Base-by-base conservation (phyloP, 2,113 vertebrate species). In the Propithecus coquereli region DNA sequence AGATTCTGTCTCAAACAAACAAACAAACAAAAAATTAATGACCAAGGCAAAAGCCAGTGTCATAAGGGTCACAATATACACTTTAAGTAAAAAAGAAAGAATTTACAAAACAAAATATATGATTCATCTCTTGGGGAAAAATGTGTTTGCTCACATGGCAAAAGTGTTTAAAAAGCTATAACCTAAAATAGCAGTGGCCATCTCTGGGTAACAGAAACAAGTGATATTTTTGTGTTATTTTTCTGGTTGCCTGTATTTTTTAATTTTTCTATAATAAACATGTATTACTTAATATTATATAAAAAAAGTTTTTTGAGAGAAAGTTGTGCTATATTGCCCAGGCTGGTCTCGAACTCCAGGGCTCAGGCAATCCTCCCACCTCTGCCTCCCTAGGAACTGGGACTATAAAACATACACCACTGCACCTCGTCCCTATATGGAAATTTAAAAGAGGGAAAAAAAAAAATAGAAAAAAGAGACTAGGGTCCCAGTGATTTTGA, bases 241-340 rank as follows among this genome's bases (percentile, higher is more conserved):
- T 96, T 70, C 63, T 80, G 34, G 27, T 32, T 74, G 61, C 34
- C 50, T 85, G 2, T 40, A 76, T 43, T 94, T 83, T 90, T 52
- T 70, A 90, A 68, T 45, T 74, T 94, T 85, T 70, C 73, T 88
- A 96, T 27, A 82, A 30, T 66, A 91, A 88, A 32, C 7, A 66
- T 22, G 8, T 25, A 86, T 63, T 79, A 93, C 3, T 61, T 61
- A 61, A 23, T 25, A 61, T 61, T 10, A 61, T 1, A 61, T 27
- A 61, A 61, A 57, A 54, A 54, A 54, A 20, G 5, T 61, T 61
- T 61, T 61, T 61, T 61, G 59, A 61, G 57, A 59, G 22, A 61
- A 61, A 10, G 59, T 61, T 23, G 23, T 61, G 25, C 9, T 61
- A 61, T 27, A 23, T 27, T 61, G 25, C 25, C 59, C 25, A 27